Percentiles rank a stretch among this genome's conserved stretches.
Conservation (phyloP, 2,888 invertebrate species). For the Pantelozetes paolii region DNA sequence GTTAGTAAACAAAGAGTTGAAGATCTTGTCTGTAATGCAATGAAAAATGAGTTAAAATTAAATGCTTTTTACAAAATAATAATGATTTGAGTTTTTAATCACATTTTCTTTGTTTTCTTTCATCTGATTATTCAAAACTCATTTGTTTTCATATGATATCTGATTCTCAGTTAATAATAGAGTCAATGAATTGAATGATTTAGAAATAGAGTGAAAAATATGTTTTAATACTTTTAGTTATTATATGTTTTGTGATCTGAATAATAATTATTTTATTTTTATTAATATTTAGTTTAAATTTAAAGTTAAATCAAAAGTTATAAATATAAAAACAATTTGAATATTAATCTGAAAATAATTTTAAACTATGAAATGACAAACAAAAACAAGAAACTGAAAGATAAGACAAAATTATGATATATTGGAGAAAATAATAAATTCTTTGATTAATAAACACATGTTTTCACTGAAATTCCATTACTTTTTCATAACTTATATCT, state of each 20-base stretch:
- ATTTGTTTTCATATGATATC: not conserved
- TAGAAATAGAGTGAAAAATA: not conserved
- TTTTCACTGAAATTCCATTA: not conserved
- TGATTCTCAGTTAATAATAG: not conserved
- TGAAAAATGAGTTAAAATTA: no score
- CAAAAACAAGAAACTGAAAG: not conserved
- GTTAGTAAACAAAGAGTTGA: no score
- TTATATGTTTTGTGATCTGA: not conserved
- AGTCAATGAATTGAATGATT: not conserved
- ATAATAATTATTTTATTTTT: not conserved
- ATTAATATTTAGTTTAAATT: not conserved
- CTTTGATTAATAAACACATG: not conserved
- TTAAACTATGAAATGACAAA: not conserved
- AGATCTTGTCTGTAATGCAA: no score
- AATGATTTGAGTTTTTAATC: no score
- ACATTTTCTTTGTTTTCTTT: slow-evolving; percentile 1
- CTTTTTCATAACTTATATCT: not conserved
- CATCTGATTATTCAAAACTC: not conserved
- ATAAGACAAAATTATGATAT: no score
- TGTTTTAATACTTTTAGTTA: not conserved
- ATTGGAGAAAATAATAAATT: no score
- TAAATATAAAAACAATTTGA: not conserved
- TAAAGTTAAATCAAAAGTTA: not conserved
- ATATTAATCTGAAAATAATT: not conserved
- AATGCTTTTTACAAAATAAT: no score